Evolutionary conservation across 2,113 vertebrate species (phyloP).

Genomic region (Phocoena phocoena): DNA sequence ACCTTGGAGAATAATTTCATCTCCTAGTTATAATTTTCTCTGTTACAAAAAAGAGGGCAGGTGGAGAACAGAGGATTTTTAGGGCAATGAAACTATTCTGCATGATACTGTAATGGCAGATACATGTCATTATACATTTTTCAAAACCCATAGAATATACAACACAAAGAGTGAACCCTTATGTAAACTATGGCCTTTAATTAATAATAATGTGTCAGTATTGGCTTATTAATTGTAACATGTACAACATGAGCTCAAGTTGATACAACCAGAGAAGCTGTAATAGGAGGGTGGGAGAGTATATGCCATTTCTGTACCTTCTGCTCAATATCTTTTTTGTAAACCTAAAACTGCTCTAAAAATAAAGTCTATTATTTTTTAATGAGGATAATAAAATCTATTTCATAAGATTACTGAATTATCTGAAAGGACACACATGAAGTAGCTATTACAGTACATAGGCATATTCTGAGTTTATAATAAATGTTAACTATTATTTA

Average conservation of each 20-base stretch:
- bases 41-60: not conserved
- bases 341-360: conserved; percentile 2
- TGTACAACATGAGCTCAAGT: not conserved
- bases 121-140: not conserved
- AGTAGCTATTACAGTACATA: not conserved
- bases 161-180: not conserved
- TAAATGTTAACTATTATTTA: not conserved
- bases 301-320: not conserved
- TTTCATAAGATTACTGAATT: not conserved
- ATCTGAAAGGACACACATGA: not conserved
- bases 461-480: not conserved
- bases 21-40: not conserved
- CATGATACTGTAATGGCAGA: not conserved
- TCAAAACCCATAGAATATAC: not conserved
- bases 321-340: not conserved
- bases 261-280: not conserved
- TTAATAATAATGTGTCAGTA: not conserved
- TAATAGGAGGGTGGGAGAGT: too few relatives aligned
- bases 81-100: not conserved
- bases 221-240: not conserved
- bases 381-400: not conserved
- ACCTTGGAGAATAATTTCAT: not conserved
- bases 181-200: not conserved
- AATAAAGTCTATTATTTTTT: not conserved
- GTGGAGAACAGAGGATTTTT: not conserved